Percentiles rank a stretch among this genome's conserved stretches.
phyloP scores from a whole-genome alignment of 2,113 vertebrate genomes.

The Pelecanus crispus region DNA sequence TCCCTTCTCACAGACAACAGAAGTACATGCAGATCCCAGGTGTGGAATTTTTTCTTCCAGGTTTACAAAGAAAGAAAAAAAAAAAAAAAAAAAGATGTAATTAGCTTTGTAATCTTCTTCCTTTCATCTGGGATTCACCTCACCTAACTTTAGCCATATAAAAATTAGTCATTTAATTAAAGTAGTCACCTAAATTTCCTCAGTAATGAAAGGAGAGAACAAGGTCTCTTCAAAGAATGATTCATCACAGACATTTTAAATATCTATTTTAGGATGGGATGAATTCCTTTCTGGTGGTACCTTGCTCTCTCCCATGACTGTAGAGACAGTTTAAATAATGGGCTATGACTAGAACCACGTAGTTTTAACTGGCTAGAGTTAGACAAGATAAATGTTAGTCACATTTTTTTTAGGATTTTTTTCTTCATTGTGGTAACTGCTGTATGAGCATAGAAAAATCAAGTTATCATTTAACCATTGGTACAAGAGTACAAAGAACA shows the following conservation, averaged over 20 bases:
- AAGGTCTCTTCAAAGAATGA: neutral
- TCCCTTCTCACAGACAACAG: neutral
- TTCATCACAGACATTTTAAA: neutral
- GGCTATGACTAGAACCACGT: neutral
- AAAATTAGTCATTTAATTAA: constrained; percentile 23
- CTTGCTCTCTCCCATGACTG: neutral
- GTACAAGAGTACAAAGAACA: neutral
- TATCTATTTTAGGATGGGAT: neutral
- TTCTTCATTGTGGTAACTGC: neutral
- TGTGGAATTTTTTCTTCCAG: neutral
- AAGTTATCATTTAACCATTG: neutral
- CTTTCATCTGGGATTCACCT: neutral
- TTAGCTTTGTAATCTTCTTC: neutral
- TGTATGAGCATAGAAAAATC: neutral
- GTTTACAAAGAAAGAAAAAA: neutral
- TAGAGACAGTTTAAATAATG: neutral
- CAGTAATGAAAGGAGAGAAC: neutral
- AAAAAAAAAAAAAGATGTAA: neutral
- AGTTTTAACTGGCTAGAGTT: neutral
- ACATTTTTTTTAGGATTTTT: neutral
- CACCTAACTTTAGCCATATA: neutral
- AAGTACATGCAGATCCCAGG: neutral
- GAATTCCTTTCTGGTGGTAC: neutral
- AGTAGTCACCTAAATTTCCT: neutral
- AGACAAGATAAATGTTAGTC: neutral